These are phyloP conservation scores for Leptocoma aspasia DNA, from an alignment of 2,113 vertebrate genomes.

Conservation along the genomic window DNA sequence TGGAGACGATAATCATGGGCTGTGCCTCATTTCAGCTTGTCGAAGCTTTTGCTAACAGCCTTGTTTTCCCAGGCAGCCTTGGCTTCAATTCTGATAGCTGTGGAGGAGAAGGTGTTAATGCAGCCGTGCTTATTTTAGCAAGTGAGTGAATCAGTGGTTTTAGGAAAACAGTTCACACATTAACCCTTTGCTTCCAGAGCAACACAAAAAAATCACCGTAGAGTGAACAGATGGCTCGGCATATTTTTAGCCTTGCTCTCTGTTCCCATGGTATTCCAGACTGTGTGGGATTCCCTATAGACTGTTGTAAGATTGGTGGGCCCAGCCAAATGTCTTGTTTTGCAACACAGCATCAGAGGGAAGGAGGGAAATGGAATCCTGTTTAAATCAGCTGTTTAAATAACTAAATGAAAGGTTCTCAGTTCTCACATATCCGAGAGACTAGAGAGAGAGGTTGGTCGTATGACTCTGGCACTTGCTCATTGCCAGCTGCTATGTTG, in stretches of 20 bases:
- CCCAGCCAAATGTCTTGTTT: constrained; percentile 44
- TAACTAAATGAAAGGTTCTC: not conserved
- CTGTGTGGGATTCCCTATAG: constrained; percentile 55
- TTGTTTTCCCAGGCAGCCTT: not conserved
- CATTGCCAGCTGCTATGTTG: not conserved
- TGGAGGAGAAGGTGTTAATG: constrained; percentile 28
- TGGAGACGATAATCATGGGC: not conserved
- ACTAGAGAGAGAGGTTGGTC: not conserved
- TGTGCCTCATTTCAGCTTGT: not conserved
- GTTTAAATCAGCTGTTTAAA: not conserved
- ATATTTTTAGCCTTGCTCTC: constrained; percentile 52
- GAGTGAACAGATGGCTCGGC: constrained; percentile 1
- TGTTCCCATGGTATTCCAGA: constrained; percentile 58
- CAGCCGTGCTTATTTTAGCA: constrained; percentile 18
- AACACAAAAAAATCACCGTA: not conserved
- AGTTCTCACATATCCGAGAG: not conserved
- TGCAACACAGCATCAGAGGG: constrained; percentile 11
- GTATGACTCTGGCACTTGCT: not conserved
- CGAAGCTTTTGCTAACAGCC: constrained; percentile 16
- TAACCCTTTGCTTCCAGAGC: constrained; percentile 35
- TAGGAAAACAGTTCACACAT: not conserved
- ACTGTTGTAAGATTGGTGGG: constrained; percentile 23
- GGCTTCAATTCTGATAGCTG: not conserved
- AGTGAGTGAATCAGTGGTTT: constrained; percentile 16
- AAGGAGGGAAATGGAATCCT: not conserved